Evolutionary conservation across 2,888 invertebrate genomes (phyloP), one percentile per base, ranked within the genome.

Genomic region (Lasioglossum marginatum): DNA sequence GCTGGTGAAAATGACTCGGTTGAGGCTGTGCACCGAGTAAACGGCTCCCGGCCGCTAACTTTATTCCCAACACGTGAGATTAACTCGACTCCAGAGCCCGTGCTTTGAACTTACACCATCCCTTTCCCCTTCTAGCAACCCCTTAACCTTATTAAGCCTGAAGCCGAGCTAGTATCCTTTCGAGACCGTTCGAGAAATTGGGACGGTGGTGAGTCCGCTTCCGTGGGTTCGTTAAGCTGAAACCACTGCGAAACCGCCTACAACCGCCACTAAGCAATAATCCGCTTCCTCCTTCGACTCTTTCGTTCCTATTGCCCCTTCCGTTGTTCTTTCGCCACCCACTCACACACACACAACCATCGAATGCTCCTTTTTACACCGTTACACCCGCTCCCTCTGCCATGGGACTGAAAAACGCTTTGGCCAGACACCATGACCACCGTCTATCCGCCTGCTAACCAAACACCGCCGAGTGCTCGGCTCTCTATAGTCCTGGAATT

Each of bases 61-160:
- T 92, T 92, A 93, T 93, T 92, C 91, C 91, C 91, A 91, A 92
- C 92, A 92, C 92, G 93, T 92, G 90, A 92, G 91, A 93, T 92
- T 90, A 91, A 93, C 92, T 91, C 90, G 88, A 88, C 88, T 89
- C 86, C 78, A 43, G 86, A 72, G 80, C 87, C 81, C 81, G 77
- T 85, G 81, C 87, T 89, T 89, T 86, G 89, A 89, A 89, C 89
- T 88, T 90, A 87, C 88, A 71, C 89, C 71, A 37, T n/a, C 85
- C 75, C 71, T 37, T n/a, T 43, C 79, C 70, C 74, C 52, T 63
- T 68, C 76, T 77, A 57, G 63, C 78, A 86, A 82, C 89, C 88
- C 86, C 88, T 87, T 91, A 92, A 89, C 90, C 90, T 92, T 93
- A 92, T 92, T 93, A 92, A 92, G 92, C 90, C 90, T 88, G 90